These are phyloP conservation scores for Iselma pallidipennis DNA, from an alignment of 2,888 invertebrate genomes.

Conservation along the genomic window DNA sequence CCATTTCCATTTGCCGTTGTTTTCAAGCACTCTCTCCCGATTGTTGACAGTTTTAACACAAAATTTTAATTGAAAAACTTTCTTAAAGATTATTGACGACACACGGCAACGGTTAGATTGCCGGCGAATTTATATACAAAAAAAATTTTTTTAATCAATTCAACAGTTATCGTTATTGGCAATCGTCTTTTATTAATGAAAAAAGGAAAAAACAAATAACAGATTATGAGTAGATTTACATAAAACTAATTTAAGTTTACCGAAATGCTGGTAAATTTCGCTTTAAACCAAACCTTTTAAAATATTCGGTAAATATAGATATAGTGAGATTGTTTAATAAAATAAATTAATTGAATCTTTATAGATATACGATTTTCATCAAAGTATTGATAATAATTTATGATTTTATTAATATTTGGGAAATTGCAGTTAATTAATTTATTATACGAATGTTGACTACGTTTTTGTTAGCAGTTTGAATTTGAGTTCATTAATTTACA, in stretches of 20 bases:
- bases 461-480: slow-evolving; percentile 10
- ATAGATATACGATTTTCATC: background rate
- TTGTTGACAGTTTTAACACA: background rate
- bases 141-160: background rate
- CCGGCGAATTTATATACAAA: too few species aligned
- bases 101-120: too few species aligned
- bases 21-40: background rate
- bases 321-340: background rate
- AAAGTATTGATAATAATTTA: too few species aligned
- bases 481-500: slow-evolving; percentile 21
- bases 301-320: background rate
- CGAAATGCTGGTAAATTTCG: background rate
- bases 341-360: background rate
- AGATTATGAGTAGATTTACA: slow-evolving; percentile 1
- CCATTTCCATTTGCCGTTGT: background rate
- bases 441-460: slow-evolving; percentile 5
- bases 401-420: slow-evolving; percentile 9
- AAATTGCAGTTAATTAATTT: slow-evolving; percentile 16
- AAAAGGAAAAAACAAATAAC: background rate
- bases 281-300: background rate
- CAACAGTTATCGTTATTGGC: background rate
- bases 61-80: slow-evolving; percentile 1
- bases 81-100: background rate
- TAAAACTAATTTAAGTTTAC: slow-evolving; percentile 3
- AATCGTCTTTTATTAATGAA: background rate